A percentile compares a stretch with the other conserved stretches of the same genome.
Conservation (phyloP, 2,888 invertebrate species). For the Blastobasis lacticolella region DNA sequence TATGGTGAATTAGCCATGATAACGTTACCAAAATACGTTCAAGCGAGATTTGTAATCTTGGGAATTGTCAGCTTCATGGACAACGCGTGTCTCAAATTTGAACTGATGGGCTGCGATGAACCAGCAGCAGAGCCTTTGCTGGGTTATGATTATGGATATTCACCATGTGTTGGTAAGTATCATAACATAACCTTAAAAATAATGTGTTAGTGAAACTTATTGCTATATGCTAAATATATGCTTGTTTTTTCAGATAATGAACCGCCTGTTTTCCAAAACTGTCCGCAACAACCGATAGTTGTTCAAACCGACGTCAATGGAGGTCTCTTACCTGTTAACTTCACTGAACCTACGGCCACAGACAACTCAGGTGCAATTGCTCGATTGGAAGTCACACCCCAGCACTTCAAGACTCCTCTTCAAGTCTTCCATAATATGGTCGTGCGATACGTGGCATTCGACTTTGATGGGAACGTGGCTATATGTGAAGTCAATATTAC, state of each 20-base stretch:
- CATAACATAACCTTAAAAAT: not conserved
- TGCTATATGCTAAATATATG: not conserved
- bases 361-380: conserved; percentile 97
- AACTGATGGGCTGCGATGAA: conserved; percentile 96
- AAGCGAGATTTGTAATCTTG: conserved; percentile 93
- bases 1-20: conserved; percentile 98
- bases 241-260: conserved; percentile 82
- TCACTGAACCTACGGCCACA: conserved; percentile 93
- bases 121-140: conserved; percentile 86
- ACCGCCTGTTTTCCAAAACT: conserved; percentile 96
- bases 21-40: conserved; percentile 93
- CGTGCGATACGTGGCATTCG: conserved; percentile 96
- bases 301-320: conserved; percentile 92
- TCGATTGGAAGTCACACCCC: conserved; percentile 92
- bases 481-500: conserved; percentile 97
- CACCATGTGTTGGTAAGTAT: conserved; percentile 87
- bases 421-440: conserved; percentile 92
- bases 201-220: not conserved
- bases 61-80: conserved; percentile 98
- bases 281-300: conserved; percentile 93
- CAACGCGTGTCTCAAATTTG: conserved; percentile 96
- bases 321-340: conserved; percentile 92
- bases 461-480: conserved; percentile 97
- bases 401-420: conserved; percentile 91
- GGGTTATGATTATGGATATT: conserved; percentile 94